Conservation (phyloP, 2,797 vertebrate genomes). For the Anguilla obscura region DNA sequence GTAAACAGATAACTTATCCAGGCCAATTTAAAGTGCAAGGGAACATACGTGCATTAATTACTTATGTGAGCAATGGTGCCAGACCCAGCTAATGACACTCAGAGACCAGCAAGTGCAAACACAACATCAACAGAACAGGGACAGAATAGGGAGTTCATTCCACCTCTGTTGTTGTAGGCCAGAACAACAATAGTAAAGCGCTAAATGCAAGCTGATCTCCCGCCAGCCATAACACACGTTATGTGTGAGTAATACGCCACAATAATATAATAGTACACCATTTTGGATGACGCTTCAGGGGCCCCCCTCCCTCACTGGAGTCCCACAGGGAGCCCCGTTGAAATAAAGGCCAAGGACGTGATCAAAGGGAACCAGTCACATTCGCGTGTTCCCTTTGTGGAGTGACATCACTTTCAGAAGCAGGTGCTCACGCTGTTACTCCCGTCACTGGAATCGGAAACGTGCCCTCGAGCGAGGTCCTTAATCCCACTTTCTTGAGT, state of each 20-base stretch:
- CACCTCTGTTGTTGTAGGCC: background rate
- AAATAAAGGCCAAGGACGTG: background rate
- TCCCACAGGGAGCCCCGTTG: background rate
- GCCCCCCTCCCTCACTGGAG: background rate
- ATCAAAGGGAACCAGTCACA: background rate
- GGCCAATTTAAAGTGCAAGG: background rate
- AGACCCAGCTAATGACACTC: background rate
- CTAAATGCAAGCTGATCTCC: background rate
- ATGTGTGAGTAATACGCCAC: background rate
- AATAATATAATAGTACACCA: background rate
- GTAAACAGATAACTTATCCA: background rate
- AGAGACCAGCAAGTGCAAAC: background rate
- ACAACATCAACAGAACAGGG: background rate
- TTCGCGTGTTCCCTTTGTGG: background rate
- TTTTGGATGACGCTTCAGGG: background rate
- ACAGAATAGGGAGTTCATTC: background rate
- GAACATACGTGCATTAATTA: background rate
- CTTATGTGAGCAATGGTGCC: background rate
- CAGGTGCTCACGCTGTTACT: background rate
- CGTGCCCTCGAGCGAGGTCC: background rate
- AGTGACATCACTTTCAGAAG: background rate
- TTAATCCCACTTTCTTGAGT: background rate
- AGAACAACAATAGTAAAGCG: background rate
- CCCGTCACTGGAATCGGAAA: background rate
- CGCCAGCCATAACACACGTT: background rate